Conservation (phyloP, 1,140 invertebrate species). For the Brachionus paranguensis region DNA sequence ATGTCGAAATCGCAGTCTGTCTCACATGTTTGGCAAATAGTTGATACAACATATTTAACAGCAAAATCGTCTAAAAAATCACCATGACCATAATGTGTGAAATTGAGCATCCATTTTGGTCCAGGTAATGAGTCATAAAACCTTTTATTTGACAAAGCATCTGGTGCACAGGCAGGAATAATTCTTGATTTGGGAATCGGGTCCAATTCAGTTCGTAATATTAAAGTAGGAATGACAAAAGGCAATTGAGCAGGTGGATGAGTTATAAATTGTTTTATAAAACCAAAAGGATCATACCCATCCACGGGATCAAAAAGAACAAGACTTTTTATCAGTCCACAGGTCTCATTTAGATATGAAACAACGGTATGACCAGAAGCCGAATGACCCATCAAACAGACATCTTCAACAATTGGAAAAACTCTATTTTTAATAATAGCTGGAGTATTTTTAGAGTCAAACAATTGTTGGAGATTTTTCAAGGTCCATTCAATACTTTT, state of each 20-base stretch:
- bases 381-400: constrained; percentile 20
- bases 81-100: constrained; percentile 33
- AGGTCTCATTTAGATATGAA: constrained; percentile 33
- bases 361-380: constrained; percentile 20
- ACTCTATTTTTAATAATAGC: not conserved
- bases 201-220: not conserved
- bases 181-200: not conserved
- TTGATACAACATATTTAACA: not conserved
- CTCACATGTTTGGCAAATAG: constrained; percentile 1
- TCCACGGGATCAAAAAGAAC: constrained; percentile 38
- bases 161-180: constrained; percentile 35
- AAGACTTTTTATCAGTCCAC: constrained; percentile 15
- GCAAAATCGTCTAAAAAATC: constrained; percentile 34
- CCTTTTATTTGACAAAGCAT: not conserved
- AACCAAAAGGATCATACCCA: constrained; percentile 33
- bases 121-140: constrained; percentile 22
- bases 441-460: not conserved
- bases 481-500: constrained; percentile 11
- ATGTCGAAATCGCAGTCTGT: not conserved
- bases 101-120: constrained; percentile 10
- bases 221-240: constrained; percentile 17
- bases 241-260: constrained; percentile 32
- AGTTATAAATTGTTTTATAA: constrained; percentile 8
- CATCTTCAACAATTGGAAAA: not conserved
- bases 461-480: not conserved